Percentiles rank a stretch among this genome's conserved stretches.
These are phyloP conservation scores for Cephus spinipes DNA, from an alignment of 2,888 invertebrate species.

Conservation along the genomic window DNA sequence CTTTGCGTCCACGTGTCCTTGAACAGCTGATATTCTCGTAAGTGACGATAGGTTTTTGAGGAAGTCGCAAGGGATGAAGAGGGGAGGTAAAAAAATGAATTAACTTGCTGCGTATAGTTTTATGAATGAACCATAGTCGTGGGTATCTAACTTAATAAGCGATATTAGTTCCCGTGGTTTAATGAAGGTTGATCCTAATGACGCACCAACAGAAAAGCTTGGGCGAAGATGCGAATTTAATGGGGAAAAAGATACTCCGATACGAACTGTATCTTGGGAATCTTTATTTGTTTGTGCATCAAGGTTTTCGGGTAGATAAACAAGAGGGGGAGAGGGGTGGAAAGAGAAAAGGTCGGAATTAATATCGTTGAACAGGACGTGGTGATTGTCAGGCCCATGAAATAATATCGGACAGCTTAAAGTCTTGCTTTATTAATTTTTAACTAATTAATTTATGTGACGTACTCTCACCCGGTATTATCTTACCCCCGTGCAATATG, in stretches of 20 bases:
- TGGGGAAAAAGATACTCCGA: neutral
- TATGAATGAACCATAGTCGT: neutral
- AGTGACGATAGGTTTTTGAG: too few relatives aligned
- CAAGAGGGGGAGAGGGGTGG: neutral
- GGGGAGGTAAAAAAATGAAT: neutral
- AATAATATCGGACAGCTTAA: neutral
- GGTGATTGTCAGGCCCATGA: neutral
- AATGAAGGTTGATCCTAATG: too few relatives aligned
- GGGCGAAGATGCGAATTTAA: too few relatives aligned
- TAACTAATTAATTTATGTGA: conserved; percentile 1
- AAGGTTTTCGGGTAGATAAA: too few relatives aligned
- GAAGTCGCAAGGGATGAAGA: too few relatives aligned
- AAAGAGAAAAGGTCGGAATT: neutral
- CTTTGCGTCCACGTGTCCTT: too few relatives aligned
- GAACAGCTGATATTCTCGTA: too few relatives aligned
- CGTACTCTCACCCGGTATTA: neutral
- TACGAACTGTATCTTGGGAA: neutral
- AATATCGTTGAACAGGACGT: neutral
- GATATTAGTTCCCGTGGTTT: too few relatives aligned
- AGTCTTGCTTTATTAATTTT: neutral
- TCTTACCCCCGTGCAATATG: neutral
- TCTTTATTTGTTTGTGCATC: neutral
- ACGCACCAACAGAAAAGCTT: too few relatives aligned
- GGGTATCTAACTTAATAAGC: too few relatives aligned
- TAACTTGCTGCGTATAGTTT: neutral